phyloP scores from a whole-genome alignment of 2,113 vertebrate genomes.

The Halichoeres trimaculatus region DNA sequence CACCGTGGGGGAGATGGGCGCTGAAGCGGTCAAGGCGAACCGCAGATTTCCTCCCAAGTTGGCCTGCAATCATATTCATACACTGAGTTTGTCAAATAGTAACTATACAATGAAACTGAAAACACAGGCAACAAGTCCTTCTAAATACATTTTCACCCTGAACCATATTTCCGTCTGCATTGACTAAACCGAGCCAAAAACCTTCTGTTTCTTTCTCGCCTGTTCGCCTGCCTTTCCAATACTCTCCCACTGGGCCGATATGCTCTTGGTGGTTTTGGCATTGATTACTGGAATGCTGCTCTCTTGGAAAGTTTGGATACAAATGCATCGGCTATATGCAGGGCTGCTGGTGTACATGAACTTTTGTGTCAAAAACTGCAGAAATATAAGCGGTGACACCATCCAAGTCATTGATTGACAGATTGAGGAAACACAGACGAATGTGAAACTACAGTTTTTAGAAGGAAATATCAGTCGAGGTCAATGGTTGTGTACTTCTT shows the following conservation, averaged over 20 bases:
- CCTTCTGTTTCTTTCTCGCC: constrained; percentile 25
- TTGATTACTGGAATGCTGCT: constrained; percentile 55
- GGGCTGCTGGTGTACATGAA: constrained; percentile 41
- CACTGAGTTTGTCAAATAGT: background rate
- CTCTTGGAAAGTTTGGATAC: constrained; percentile 61
- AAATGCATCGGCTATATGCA: constrained; percentile 45
- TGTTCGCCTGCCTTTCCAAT: constrained; percentile 50
- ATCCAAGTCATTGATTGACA: constrained; percentile 14
- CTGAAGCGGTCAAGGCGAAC: constrained; percentile 83
- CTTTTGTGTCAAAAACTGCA: constrained; percentile 23
- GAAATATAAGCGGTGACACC: constrained; percentile 34
- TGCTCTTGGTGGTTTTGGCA: constrained; percentile 64
- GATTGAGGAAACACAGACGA: constrained; percentile 18
- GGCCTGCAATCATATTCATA: constrained; percentile 62
- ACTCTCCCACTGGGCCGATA: constrained; percentile 63
- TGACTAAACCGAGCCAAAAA: constrained; percentile 47
- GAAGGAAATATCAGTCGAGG: background rate
- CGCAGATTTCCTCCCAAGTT: constrained; percentile 83
- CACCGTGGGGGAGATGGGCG: constrained; percentile 84
- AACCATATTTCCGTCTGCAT: constrained; percentile 62
- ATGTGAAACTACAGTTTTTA: background rate
- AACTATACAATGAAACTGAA: constrained; percentile 2
- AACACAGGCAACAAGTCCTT: constrained; percentile 9
- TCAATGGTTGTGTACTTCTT: background rate
- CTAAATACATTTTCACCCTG: constrained; percentile 40